These are phyloP conservation scores for Protobothrops mucrosquamatus DNA, from an alignment of 2,113 vertebrate species.

Conservation along the genomic window DNA sequence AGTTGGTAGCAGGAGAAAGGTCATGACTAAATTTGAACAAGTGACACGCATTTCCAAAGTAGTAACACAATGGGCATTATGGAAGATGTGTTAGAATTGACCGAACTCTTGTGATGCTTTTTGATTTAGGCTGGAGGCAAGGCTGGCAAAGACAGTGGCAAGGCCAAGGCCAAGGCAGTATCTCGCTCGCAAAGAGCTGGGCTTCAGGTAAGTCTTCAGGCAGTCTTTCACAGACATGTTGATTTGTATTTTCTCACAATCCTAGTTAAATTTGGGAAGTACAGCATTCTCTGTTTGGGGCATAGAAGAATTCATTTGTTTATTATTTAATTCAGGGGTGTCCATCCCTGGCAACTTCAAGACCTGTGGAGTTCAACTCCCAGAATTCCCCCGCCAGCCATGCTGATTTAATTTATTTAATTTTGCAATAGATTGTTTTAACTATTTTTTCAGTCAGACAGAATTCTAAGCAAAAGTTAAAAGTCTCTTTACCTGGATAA, in stretches of 20 bases:
- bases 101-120: constrained; percentile 1
- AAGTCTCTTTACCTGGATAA: neutral
- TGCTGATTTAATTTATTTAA: neutral
- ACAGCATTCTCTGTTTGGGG: neutral
- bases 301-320: neutral
- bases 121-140: constrained; percentile 89
- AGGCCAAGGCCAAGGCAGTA: constrained; percentile 97
- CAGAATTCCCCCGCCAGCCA: neutral
- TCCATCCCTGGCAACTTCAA: neutral
- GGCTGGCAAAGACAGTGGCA: constrained; percentile 97
- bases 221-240: neutral
- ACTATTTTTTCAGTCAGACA: neutral
- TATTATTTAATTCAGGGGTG: neutral
- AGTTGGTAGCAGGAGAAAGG: neutral
- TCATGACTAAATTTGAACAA: neutral
- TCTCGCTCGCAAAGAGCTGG: constrained; percentile 97
- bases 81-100: neutral
- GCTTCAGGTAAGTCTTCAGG: constrained; percentile 81
- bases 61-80: neutral
- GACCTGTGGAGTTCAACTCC: neutral
- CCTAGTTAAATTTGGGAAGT: neutral
- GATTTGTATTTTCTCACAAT: neutral
- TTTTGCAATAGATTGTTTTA: neutral
- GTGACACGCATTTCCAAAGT: neutral
- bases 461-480: neutral